Evolutionary conservation across 2,888 invertebrate species (phyloP), one percentile per base, ranked within the genome.

Genomic region (Drosophila kambysellisi): DNA sequence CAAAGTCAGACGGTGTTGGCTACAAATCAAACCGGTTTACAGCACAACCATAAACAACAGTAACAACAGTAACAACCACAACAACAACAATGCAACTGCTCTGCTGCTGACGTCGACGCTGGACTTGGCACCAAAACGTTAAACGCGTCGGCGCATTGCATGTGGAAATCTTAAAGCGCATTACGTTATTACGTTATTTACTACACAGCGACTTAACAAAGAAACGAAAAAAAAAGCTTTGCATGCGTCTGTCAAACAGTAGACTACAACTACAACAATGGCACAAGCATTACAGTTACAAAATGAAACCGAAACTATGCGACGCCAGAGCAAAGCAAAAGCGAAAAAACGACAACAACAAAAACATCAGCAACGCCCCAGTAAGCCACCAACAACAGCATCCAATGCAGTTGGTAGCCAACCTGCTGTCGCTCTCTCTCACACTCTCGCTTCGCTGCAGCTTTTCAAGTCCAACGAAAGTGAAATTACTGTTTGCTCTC

Each of bases 81-180:
- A 43, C 64, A 46, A 43, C 57, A 56, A 57, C 56, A 57, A 57
- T 46, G 52, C 57, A 62, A 41, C 52, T 57, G n/a, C 17, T 48
- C 43, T 32, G 39, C 37, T 41, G 63, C 58, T 54, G 48, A 53
- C 77, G 57, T 70, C 65, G 72, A 65, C 76, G 90, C 91, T 91
- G 91, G 92, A 92, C 91, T 91, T 92, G 92, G 91, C 91, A 91
- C 84, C 91, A 91, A 86, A 88, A 88, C 89, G 86, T 90, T 82
- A 77, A 61, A 70, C 70, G 69, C 79, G 61, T 65, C 65, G 51
- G 60, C 63, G 62, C 59, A 53, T 67, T 81, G 88, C 76, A 81
- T 87, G 80, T 89, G 88, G 90, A 82, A 85, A 89, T 85, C 70
- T 60, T 68, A 74, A 67, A 79, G 82, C 86, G 73, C 88, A 85